Conservation (phyloP, 2,113 vertebrate species). For the Mystacornis crossleyi region DNA sequence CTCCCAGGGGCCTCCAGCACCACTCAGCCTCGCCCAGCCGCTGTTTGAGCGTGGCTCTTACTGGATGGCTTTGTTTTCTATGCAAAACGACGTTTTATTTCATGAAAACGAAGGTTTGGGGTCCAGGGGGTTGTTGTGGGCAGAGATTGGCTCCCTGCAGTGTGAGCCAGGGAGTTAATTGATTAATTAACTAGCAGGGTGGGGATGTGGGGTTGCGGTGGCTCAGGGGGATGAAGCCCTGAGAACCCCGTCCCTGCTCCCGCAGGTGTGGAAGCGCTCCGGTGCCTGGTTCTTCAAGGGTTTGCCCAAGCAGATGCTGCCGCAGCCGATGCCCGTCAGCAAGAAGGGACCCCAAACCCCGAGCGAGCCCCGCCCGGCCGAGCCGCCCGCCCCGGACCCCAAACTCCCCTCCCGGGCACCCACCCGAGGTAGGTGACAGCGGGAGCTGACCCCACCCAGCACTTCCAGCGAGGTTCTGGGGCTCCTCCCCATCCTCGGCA, state of each 20-base stretch:
- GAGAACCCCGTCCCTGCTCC: background rate
- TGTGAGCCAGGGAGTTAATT: background rate
- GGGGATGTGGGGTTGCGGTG: rapidly evolving
- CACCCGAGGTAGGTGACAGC: slow-evolving; percentile 57
- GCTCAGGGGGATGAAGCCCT: no score
- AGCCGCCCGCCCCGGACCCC: slow-evolving; percentile 34
- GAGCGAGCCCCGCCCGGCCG: background rate
- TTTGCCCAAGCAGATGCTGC: slow-evolving; percentile 85
- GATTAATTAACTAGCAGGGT: background rate
- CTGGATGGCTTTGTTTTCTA: background rate
- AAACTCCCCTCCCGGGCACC: slow-evolving; percentile 44
- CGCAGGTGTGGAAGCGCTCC: slow-evolving; percentile 90
- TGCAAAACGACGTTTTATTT: rapidly evolving
- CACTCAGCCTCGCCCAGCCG: rapidly evolving
- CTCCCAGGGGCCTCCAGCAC: background rate
- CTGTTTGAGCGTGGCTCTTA: background rate
- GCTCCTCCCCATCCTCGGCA: rapidly evolving
- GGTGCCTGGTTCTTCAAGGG: slow-evolving; percentile 98
- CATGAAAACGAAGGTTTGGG: rapidly evolving
- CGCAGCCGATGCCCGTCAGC: slow-evolving; percentile 82
- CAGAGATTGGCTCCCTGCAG: background rate
- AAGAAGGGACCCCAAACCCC: slow-evolving; percentile 58
- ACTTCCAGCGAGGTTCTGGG: rapidly evolving
- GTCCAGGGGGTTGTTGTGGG: rapidly evolving
- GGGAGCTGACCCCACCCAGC: background rate